These are phyloP conservation scores for Orthochromis indermauri DNA, from an alignment of 2,113 vertebrate genomes.

Conservation along the genomic window DNA sequence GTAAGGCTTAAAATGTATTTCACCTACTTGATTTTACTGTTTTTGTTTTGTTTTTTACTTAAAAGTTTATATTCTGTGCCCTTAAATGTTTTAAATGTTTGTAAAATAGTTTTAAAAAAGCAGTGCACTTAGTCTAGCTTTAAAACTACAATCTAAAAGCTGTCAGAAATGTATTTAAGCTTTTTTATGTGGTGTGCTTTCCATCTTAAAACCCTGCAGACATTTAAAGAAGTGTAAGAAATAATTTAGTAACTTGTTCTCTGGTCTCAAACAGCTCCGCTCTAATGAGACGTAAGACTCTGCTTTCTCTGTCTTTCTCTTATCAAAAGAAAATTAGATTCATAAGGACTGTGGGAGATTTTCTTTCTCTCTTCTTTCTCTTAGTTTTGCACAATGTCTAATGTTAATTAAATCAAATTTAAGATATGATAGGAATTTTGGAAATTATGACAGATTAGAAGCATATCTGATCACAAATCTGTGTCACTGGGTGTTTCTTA, in stretches of 20 bases:
- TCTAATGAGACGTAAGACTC: not conserved
- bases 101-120: not conserved
- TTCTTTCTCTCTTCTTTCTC: not conserved
- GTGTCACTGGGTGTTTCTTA: not conserved
- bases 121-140: fast-evolving
- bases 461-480: not conserved
- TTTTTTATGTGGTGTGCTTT: not conserved
- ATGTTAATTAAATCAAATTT: not conserved
- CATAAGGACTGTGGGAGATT: not conserved
- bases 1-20: not conserved
- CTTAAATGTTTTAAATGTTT: not conserved
- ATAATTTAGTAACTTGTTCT: not conserved
- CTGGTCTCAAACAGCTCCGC: not conserved
- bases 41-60: not conserved
- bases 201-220: not conserved
- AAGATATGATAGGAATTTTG: no score
- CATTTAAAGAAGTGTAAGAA: not conserved
- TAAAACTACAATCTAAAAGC: not conserved
- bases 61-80: not conserved
- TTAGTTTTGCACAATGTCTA: not conserved
- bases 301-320: not conserved
- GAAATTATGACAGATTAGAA: not conserved
- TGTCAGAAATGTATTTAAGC: not conserved
- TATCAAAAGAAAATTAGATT: fast-evolving
- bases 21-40: not conserved